phyloP scores from a whole-genome alignment of 2,797 vertebrate genomes.

The Erethizon dorsatum region DNA sequence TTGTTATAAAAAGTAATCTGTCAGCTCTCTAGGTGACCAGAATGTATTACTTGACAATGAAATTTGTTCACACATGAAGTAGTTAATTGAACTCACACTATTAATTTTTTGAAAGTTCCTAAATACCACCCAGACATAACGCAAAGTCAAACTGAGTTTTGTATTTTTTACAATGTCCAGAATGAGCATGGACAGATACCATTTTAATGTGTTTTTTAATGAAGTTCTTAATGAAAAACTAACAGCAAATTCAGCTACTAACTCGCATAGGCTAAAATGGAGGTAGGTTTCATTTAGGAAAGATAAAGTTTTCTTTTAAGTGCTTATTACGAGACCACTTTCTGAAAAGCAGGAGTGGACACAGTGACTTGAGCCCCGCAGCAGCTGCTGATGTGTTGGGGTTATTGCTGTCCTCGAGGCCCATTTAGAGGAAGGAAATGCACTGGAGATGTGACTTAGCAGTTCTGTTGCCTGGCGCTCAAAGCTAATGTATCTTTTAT shows the following conservation, averaged over 20 bases:
- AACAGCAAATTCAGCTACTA: neutral
- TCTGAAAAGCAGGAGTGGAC: conserved; percentile 62
- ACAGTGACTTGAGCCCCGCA: neutral
- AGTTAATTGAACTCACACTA: neutral
- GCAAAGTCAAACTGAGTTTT: conserved; percentile 47
- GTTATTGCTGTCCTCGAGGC: conserved; percentile 53
- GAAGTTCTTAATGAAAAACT: conserved; percentile 23
- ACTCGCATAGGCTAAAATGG: neutral
- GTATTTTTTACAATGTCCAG: conserved; percentile 22
- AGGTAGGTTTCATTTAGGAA: conserved; percentile 6
- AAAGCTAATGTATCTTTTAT: conserved; percentile 26
- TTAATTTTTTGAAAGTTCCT: neutral
- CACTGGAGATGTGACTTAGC: conserved; percentile 73
- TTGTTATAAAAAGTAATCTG: conserved; percentile 19
- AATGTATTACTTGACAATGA: conserved; percentile 18
- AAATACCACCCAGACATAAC: neutral
- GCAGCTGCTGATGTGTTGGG: conserved; percentile 33
- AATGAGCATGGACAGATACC: neutral
- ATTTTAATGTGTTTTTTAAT: neutral
- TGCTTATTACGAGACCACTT: conserved; percentile 3
- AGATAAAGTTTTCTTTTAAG: neutral
- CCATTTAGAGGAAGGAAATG: conserved; percentile 79
- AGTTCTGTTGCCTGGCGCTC: conserved; percentile 50
- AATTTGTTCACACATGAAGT: conserved; percentile 20
- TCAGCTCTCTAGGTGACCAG: neutral